Evolutionary conservation across 2,113 vertebrate species (phyloP), one percentile per base, ranked within the genome.

Genomic region (Carlito syrichta): DNA sequence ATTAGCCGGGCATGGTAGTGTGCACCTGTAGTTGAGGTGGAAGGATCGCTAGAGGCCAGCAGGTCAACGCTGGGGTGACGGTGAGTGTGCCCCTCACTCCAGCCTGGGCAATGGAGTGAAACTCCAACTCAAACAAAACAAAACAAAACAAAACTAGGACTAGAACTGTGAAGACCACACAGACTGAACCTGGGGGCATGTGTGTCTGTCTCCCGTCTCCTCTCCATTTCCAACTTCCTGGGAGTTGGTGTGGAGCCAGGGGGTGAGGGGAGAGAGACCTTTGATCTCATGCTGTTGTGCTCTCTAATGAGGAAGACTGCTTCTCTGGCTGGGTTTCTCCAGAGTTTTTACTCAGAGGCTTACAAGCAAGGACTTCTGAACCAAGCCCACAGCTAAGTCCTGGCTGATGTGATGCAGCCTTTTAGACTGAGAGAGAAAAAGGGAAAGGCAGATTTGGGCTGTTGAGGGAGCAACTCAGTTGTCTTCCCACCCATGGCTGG

Each of bases 291-390:
- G 32, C 50, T 74, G 32, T 62, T 95, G 40, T 77, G 25, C 45
- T 25, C n/a, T 78, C 71, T 86, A 95, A 96, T 77, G 81, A 97
- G 89, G 68, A 82, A 78, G 81, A 2, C 50, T 62, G 66, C n/a
- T 48, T 11, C n/a, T 77, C 58, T 86, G 66, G 93, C 82, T 96
- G 85, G 56, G 38, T 96, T 95, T 94, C 92, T 91, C 30, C 58
- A 76, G 45, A 68, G 66, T 89, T 95, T 32, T 11, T n/a, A n/a
- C 81, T 90, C 27, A 63, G 45, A 93, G 48, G 63, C 63, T 85
- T 83, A 38, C 66, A 93, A 81, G 95, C 60, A 86, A 97, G 78
- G 56, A 68, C 81, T 96, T 91, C 71, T 83, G 86, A 95, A 92
- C 92, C 95, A 95, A 94, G 89, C 27, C 66, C 17, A 22, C 78